A percentile compares a stretch with the other conserved stretches of the same genome.
These are phyloP conservation scores for Probosciger aterrimus DNA, from an alignment of 2,113 vertebrate genomes.

Conservation along the genomic window DNA sequence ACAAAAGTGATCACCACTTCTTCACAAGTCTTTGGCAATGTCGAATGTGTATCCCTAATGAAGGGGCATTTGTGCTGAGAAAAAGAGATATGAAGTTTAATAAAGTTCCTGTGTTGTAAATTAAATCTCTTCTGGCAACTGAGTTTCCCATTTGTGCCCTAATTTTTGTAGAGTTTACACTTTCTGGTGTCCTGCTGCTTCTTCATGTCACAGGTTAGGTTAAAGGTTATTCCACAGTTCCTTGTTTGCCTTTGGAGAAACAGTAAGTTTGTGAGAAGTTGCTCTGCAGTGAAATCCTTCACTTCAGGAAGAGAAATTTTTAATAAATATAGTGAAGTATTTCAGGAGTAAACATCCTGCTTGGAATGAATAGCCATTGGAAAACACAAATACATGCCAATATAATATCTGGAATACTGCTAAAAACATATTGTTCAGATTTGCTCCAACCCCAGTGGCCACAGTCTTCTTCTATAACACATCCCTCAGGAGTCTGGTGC, in stretches of 20 bases:
- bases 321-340: not conserved
- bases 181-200: not conserved
- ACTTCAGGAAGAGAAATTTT: not conserved
- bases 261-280: not conserved
- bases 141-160: not conserved
- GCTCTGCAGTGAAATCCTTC: not conserved
- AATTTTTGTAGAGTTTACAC: not conserved
- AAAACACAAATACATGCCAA: not conserved
- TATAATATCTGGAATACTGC: not conserved
- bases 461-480: not conserved
- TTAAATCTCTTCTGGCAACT: not conserved
- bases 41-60: accelerated
- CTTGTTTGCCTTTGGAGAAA: not conserved
- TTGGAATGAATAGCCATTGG: not conserved
- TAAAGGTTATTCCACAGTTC: not conserved
- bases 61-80: not conserved
- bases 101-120: not conserved
- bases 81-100: not conserved
- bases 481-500: not conserved
- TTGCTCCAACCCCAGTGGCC: not conserved
- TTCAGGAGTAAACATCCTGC: not conserved
- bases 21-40: not conserved
- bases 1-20: not conserved
- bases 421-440: not conserved
- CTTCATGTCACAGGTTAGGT: not conserved